Evolutionary conservation across 2,888 invertebrate genomes (phyloP), one percentile per base, ranked within the genome.

Genomic region (Epinotia bilunana): DNA sequence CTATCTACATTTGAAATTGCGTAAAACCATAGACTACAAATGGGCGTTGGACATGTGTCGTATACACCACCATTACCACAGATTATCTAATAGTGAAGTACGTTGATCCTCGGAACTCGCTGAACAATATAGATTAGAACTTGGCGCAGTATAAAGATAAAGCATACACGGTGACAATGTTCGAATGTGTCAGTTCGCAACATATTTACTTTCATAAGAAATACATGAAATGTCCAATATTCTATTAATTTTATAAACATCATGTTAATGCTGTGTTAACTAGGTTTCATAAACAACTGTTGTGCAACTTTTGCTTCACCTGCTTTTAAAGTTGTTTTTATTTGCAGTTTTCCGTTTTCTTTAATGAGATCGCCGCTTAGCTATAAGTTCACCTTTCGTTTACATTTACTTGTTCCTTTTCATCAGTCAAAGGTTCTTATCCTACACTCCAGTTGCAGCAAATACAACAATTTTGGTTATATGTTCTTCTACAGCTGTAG

Each of bases 1-100:
- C 57, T 65, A 57, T 65, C 57, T 57, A 61, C 16, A 33, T 71
- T 65, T 53, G 43, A 57, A 71, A 60, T 72, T 72, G 65, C 75
- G 72, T 64, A 72, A 71, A 62, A 55, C 57, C 12, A 49, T 57
- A 57, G 49, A 60, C 49, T 61, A 43, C 23, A 43, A 33, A 39
- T 65, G 39, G 23, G 7, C 23, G 20, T 72, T 63, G n/a, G 20
- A 12, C n/a, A 9, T 9, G 2, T 39, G 39, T 39, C n/a, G n/a
- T n/a, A n/a, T n/a, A n/a, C n/a, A n/a, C n/a, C n/a, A n/a, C n/a
- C n/a, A n/a, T 53, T 53, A 53, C 53, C 53, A 53, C 33, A 28
- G 57, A 46, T 63, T 60, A 46, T 60, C 46, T 68, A 57, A 68
- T 18, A 4, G n/a, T n/a, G 12, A 69, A 69, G 57, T 58, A 49